phyloP scores from a whole-genome alignment of 2,888 invertebrate species.

The Agrotis puta region DNA sequence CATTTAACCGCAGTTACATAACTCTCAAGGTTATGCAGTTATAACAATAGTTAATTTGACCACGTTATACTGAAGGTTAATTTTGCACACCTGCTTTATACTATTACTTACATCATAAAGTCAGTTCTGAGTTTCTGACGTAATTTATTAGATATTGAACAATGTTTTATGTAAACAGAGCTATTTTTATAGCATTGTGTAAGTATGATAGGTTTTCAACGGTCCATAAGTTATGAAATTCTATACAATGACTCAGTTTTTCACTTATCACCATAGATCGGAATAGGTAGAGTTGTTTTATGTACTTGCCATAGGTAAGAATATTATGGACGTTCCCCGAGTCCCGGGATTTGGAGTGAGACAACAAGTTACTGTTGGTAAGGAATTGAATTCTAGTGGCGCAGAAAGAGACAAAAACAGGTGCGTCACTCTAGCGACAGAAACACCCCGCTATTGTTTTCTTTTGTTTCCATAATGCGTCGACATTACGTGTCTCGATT shows the following conservation, averaged over 20 bases:
- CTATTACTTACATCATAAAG: constrained; percentile 19
- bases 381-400: no score
- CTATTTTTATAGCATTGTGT: not conserved
- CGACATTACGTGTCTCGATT: no score
- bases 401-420: no score
- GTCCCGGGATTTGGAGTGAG: no score
- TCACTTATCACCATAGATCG: no score
- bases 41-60: constrained; percentile 15
- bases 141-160: constrained; percentile 17
- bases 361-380: no score
- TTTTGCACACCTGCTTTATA: constrained; percentile 29
- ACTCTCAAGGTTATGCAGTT: constrained; percentile 23
- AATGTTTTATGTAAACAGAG: constrained; percentile 17
- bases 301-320: no score
- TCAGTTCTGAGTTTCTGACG: not conserved
- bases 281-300: no score
- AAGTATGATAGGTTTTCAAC: not conserved
- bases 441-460: no score
- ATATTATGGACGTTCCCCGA: no score
- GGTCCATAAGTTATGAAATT: not conserved
- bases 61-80: constrained; percentile 26
- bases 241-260: not conserved
- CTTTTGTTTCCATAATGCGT: no score
- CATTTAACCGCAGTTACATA: constrained; percentile 29
- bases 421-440: no score